phyloP scores from a whole-genome alignment of 2,797 vertebrate genomes.

The Corythornis leucogaster region DNA sequence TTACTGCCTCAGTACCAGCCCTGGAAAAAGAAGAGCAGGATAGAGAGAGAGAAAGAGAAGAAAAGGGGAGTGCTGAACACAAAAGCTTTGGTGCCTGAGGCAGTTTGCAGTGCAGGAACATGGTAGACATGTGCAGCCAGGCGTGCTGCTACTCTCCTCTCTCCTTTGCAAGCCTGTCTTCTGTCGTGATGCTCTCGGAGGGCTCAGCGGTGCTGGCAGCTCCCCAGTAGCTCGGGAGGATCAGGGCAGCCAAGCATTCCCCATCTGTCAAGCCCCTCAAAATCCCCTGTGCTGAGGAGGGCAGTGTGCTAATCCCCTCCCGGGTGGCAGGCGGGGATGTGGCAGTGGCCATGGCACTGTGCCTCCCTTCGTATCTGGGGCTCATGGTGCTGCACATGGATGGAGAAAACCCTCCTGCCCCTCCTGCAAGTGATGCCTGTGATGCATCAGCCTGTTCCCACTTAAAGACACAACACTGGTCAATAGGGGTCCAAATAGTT shows the following conservation, averaged over 20 bases:
- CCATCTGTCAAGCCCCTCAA: not conserved
- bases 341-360: not conserved
- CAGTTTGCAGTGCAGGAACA: not conserved
- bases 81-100: not conserved
- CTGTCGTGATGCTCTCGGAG: not conserved
- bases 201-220: not conserved
- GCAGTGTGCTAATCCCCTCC: not conserved
- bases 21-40: not conserved
- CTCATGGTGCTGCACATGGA: accelerated
- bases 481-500: accelerated
- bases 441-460: accelerated
- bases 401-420: not conserved
- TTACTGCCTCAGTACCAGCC: constrained; percentile 56
- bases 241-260: not conserved
- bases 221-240: not conserved
- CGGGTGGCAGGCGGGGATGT: not conserved
- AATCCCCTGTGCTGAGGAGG: accelerated
- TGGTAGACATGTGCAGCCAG: constrained; percentile 34
- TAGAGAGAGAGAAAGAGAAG: not conserved
- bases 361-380: accelerated
- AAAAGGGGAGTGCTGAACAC: not conserved
- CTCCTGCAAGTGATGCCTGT: accelerated
- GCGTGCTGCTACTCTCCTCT: not conserved
- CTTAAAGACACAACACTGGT: not conserved
- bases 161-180: not conserved